phyloP scores from a whole-genome alignment of 2,797 vertebrate species.

The Masticophis lateralis region DNA sequence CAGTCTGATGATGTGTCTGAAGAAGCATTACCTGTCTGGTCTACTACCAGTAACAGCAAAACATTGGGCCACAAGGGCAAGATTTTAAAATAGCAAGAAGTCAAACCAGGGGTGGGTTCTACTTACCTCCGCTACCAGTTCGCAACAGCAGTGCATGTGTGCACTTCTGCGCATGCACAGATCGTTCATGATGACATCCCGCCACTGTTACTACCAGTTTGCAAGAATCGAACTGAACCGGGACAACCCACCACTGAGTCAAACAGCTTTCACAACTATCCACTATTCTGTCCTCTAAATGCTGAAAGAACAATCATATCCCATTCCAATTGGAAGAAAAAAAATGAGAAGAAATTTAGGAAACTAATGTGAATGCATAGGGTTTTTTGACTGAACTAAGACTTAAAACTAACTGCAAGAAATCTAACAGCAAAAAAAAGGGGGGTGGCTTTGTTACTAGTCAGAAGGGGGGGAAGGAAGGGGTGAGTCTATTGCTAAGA shows the following conservation, averaged over 20 bases:
- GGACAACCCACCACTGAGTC: background rate
- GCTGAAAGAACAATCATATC: background rate
- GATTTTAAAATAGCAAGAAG: background rate
- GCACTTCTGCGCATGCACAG: too few relatives aligned
- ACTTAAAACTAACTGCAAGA: background rate
- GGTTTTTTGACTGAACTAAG: background rate
- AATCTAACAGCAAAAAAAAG: background rate
- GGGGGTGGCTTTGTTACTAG: background rate
- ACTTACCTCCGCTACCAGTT: too few relatives aligned
- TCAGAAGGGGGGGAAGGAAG: background rate
- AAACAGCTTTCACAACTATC: background rate
- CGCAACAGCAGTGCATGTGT: too few relatives aligned
- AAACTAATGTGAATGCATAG: background rate
- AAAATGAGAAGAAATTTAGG: background rate
- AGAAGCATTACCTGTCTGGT: background rate
- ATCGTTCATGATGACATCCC: too few relatives aligned
- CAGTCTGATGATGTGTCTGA: background rate
- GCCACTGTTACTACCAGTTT: too few relatives aligned
- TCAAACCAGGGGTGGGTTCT: background rate
- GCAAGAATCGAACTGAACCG: too few relatives aligned
- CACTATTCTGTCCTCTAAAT: background rate
- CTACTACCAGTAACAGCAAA: background rate
- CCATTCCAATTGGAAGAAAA: background rate
- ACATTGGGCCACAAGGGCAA: background rate
- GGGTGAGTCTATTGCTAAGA: background rate